phyloP scores from a whole-genome alignment of 1,140 invertebrate genomes.

The Brachionus rubens region DNA sequence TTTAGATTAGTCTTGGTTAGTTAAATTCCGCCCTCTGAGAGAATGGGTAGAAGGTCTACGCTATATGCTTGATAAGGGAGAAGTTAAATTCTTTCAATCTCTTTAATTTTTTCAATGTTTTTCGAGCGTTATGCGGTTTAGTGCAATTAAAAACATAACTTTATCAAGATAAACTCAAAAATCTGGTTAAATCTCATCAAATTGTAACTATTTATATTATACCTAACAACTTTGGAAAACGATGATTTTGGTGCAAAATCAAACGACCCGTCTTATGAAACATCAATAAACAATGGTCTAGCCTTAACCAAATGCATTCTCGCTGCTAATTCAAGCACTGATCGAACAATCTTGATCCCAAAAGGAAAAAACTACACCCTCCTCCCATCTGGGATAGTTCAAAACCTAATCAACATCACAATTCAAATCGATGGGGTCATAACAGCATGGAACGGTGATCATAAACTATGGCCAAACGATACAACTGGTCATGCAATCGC shows the following conservation, averaged over 20 bases:
- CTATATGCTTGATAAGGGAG: too few relatives aligned
- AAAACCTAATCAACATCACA: background rate
- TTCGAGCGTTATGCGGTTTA: too few relatives aligned
- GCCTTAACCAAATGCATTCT: background rate
- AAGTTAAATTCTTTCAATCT: too few relatives aligned
- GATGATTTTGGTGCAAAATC: background rate
- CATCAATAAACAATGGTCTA: slow-evolving; percentile 1
- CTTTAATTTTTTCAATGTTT: too few relatives aligned
- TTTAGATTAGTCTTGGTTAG: too few relatives aligned
- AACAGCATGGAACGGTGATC: background rate
- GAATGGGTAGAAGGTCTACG: too few relatives aligned
- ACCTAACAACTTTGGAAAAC: background rate
- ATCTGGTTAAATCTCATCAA: too few relatives aligned
- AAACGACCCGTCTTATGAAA: background rate
- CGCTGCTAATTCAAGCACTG: background rate
- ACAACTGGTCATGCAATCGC: background rate
- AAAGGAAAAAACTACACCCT: slow-evolving; percentile 3
- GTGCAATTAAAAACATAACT: too few relatives aligned
- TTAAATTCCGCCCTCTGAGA: too few relatives aligned
- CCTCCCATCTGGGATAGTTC: background rate
- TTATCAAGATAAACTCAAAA: too few relatives aligned
- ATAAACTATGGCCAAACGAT: slow-evolving; percentile 7
- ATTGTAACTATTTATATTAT: background rate
- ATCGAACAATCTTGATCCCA: background rate
- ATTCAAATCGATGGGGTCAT: slow-evolving; percentile 14